A percentile compares a stretch with the other conserved stretches of the same genome.
Conservation (phyloP, 2,113 vertebrate species). For the Camelus dromedarius region DNA sequence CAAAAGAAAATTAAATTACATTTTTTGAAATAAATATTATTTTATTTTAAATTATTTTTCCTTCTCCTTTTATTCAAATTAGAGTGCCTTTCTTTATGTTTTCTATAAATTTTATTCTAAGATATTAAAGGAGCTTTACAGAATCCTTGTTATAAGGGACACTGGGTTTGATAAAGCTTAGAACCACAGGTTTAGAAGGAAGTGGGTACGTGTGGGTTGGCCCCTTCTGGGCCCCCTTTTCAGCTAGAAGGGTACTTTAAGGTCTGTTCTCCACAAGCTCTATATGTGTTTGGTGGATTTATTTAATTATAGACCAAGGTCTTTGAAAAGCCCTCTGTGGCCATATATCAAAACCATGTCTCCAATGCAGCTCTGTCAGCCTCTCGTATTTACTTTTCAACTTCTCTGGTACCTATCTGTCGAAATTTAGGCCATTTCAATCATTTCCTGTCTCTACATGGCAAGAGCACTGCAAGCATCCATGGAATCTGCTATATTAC, state of each 20-base stretch:
- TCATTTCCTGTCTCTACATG: slow-evolving; percentile 86
- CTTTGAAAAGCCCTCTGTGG: neutral
- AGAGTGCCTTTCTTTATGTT: neutral
- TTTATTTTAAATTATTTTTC: slow-evolving; percentile 12
- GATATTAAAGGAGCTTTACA: neutral
- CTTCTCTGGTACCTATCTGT: neutral
- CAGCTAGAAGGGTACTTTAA: neutral
- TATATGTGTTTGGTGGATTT: neutral
- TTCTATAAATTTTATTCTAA: slow-evolving; percentile 23
- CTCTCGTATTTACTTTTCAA: neutral
- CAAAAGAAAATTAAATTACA: neutral
- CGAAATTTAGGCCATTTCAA: neutral
- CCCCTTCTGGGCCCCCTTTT: neutral
- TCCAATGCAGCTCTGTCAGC: neutral
- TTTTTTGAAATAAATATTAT: neutral
- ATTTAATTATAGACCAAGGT: neutral
- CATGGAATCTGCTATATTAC: slow-evolving; percentile 90
- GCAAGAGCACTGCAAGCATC: slow-evolving; percentile 85
- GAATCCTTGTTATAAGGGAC: neutral
- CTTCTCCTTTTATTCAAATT: slow-evolving; percentile 6
- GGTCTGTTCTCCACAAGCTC: neutral
- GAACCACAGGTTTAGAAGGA: neutral
- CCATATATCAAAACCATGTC: neutral
- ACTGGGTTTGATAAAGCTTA: neutral
- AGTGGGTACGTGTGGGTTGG: no score